Base-by-base conservation (phyloP, 2,797 vertebrate species). In the Stomatorhinus walkeri region DNA sequence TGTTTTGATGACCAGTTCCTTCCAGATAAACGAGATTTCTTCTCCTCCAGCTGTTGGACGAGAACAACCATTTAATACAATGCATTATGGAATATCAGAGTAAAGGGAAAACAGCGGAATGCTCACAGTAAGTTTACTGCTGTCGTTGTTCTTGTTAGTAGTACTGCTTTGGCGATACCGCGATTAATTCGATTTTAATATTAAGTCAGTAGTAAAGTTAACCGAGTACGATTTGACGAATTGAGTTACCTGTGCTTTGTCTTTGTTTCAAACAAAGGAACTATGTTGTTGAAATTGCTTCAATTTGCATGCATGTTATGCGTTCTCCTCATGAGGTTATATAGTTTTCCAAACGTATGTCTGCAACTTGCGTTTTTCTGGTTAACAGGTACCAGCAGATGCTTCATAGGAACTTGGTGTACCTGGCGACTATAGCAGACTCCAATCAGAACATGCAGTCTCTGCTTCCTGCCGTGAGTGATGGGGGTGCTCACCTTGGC, bases 21-120 rank as follows among this genome's bases (percentile, higher is more conserved):
- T 51, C 24, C 83, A 49, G 83, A 85, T 85, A 85, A 85, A 85
- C 48, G 83, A 85, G 83, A 46, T 85, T 85, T 85, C 64, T 86
- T 68, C 40, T 40, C 36, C 91, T 88, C 89, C 95, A 99, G 98
- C 96, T 99, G 95, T 94, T 99, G 94, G 98, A 99, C 95, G 98
- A 99, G 95, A 99, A 99, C 94, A 99, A 99, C 93, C 98, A 99
- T 92, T 96, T 99, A 92, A 99, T 99, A 93, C 98, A 99, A 92
- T 99, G 98, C 94, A 99, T 99, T 95, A 99, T 99, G 98, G 98
- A 99, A 93, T 99, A 98, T 93, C 98, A 99, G 95, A 99, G 98
- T 95, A 99, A 99, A 96, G 98, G 98, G 88, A 99, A 99, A 95
- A 98, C 98, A 0, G 97, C 97, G 85, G 98, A 99, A 93, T 99